Base-by-base conservation (phyloP, 2,888 invertebrate species). In the Aphelenchoides bicaudatus region DNA sequence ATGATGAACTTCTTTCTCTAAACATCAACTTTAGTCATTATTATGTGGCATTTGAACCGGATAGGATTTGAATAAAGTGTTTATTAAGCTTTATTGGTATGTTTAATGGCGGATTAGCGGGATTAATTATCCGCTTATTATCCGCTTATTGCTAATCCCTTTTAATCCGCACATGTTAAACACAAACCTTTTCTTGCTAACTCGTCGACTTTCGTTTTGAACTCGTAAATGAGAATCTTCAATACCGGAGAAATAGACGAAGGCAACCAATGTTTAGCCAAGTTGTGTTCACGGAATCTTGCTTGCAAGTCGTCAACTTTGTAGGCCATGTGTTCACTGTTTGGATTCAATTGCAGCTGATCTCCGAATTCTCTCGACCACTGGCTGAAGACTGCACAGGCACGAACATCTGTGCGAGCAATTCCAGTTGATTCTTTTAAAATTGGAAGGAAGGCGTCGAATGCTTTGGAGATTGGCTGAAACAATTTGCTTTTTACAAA, bases 301-400 rank as follows among this genome's bases (percentile, higher is more conserved):
- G 50, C 57, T 23, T 70, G 71, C 38, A 73, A 47, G 39, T 67
- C 70, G 21, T 73, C 70, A 10, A 70, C 70, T 16, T 72, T 70
- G 37, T 68, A 62, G 28, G 62, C 53, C 30, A 71, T 56, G 23
- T 61, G 56, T 49, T 61, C 38, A 68, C 61, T 34, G 56, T 63
- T 52, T 21, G 59, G 60, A 23, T 58, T 52, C 21, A 62, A 29
- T 37, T 61, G 56, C 23, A 65, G 48, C 31, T 66, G 66, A 34
- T 62, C 62, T 16, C 39, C 59, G 19, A 58, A 61, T 29, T 58
- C 59, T 6, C 59, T 23, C 2, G 56, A 59, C 74, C 74, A 74
- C 21, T 74, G 71, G 1, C 68, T 71, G 56, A 74, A 74, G 6
- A 74, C 68, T 34, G 56, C 57, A 52, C 71, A 71, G 3, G 68